These are phyloP conservation scores for Cancer borealis DNA, from an alignment of 2,888 invertebrate genomes.

Conservation along the genomic window DNA sequence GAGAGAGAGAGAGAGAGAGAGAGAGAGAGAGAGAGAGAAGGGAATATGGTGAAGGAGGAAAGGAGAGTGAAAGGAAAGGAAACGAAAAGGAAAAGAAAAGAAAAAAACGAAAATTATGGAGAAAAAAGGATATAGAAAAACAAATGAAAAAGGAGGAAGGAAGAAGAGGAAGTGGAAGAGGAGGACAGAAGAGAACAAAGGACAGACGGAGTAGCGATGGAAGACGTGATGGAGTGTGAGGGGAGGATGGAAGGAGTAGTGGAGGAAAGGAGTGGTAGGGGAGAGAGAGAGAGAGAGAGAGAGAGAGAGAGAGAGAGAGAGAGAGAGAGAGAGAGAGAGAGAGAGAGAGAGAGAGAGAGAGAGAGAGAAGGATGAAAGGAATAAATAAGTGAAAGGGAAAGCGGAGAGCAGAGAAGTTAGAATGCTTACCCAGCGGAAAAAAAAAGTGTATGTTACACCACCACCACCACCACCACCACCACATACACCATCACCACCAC, in stretches of 20 bases:
- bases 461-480: neutral
- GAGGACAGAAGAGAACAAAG: no score
- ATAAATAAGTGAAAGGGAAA: no score
- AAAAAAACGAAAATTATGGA: neutral
- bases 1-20: neutral
- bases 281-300: neutral
- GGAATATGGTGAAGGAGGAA: neutral
- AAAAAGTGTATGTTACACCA: neutral
- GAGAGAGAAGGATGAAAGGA: no score
- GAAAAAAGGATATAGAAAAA: neutral
- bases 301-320: neutral
- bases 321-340: constrained; percentile 32
- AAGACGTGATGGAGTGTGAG: no score
- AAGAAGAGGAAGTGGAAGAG: no score
- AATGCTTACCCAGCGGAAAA: no score
- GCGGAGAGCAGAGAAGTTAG: no score
- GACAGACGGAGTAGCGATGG: neutral
- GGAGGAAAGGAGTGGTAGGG: no score
- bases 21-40: neutral
- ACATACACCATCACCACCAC: neutral
- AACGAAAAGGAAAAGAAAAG: neutral
- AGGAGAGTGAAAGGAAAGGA: neutral
- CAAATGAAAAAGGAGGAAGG: neutral
- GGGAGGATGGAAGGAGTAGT: no score
- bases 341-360: constrained; percentile 21